Percentiles rank a stretch among this genome's conserved stretches.
Evolutionary conservation across 2,113 vertebrate species (phyloP).

Genomic region (Mastomys coucha): DNA sequence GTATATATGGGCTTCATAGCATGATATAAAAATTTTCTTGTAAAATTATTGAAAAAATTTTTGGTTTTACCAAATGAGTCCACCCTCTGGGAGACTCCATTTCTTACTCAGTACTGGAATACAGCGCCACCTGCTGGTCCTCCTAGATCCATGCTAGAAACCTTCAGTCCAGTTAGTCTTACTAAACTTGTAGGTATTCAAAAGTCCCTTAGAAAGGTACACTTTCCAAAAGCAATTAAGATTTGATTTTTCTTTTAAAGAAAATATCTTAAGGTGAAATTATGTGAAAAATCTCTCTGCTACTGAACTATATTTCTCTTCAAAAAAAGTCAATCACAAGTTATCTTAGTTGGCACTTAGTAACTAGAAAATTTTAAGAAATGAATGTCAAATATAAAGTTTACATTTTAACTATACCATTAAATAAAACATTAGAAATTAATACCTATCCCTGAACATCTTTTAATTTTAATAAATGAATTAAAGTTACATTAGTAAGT

Average conservation of each 20-base stretch:
- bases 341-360: neutral
- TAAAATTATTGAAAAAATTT: neutral
- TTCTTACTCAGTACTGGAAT: slow-evolving; percentile 60
- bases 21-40: slow-evolving; percentile 2
- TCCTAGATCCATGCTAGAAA: neutral
- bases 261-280: neutral
- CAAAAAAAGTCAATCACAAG: neutral
- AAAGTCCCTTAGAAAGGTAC: neutral
- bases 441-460: neutral
- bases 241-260: slow-evolving; percentile 32
- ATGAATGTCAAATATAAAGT: neutral
- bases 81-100: slow-evolving; percentile 8
- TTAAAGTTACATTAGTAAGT: neutral
- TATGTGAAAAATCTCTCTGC: neutral
- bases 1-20: neutral
- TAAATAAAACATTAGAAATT: slow-evolving; percentile 34
- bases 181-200: neutral
- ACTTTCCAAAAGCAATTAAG: neutral
- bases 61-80: neutral
- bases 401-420: slow-evolving; percentile 39
- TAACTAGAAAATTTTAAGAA: neutral
- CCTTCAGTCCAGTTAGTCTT: neutral
- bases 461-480: slow-evolving; percentile 26
- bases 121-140: slow-evolving; percentile 79
- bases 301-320: neutral